These are phyloP conservation scores for Mustela nigripes DNA, from an alignment of 2,113 vertebrate species.

Conservation along the genomic window DNA sequence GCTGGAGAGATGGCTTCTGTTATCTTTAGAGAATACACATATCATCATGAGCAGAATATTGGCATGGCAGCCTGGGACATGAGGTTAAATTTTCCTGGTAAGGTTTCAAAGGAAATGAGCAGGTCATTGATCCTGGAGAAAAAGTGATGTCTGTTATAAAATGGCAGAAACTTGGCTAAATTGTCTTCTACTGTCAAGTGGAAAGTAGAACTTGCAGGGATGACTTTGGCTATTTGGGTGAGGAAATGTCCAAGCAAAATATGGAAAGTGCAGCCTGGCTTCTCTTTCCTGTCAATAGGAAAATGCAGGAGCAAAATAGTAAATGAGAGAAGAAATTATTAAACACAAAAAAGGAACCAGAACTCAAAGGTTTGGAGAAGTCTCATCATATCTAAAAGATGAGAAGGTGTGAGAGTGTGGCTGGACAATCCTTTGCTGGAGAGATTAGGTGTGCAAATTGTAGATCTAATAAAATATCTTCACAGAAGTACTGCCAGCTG, in stretches of 20 bases:
- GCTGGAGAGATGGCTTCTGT: not conserved
- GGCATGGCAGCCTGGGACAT: not conserved
- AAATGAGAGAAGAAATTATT: not conserved
- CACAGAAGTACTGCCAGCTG: not conserved
- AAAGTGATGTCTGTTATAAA: not conserved
- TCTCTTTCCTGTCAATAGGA: not conserved
- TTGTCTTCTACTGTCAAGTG: not conserved
- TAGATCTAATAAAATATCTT: not conserved
- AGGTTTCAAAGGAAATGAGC: not conserved
- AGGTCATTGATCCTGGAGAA: not conserved
- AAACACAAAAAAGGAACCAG: not conserved
- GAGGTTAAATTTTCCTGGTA: not conserved
- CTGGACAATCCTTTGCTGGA: not conserved
- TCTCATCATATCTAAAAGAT: not conserved
- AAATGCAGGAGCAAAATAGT: not conserved
- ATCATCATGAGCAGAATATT: not conserved
- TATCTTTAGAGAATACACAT: not conserved
- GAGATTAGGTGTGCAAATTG: not conserved
- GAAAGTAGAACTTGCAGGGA: not conserved
- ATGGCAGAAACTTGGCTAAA: not conserved
- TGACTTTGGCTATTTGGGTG: not conserved
- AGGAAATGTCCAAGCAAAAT: not conserved
- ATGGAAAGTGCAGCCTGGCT: not conserved
- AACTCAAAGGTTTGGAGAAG: not conserved
- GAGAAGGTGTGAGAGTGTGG: not conserved